phyloP scores from a whole-genome alignment of 2,113 vertebrate species.

The Geothlypis trichas region DNA sequence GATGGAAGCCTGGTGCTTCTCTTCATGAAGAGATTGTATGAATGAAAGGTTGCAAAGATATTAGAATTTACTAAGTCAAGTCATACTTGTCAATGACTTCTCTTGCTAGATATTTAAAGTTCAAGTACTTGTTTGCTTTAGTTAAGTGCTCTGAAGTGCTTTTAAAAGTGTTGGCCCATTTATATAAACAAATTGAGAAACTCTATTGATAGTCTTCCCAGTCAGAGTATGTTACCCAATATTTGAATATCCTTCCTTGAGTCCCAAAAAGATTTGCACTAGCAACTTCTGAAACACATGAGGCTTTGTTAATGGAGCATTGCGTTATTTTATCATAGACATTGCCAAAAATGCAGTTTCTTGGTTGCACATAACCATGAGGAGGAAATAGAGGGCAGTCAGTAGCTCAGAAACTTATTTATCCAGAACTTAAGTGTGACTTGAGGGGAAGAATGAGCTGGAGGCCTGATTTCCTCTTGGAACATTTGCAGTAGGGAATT shows the following conservation, averaged over 20 bases:
- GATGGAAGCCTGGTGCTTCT: not conserved
- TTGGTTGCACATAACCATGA: not conserved
- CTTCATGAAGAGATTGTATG: not conserved
- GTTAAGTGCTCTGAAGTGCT: slow-evolving; percentile 76
- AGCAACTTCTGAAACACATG: not conserved
- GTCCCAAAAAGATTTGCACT: not conserved
- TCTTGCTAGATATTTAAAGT: slow-evolving; percentile 75
- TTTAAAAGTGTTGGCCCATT: slow-evolving; percentile 60
- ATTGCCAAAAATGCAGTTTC: not conserved
- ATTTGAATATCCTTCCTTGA: slow-evolving; percentile 19
- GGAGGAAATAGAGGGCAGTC: not conserved
- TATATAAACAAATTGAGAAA: slow-evolving; percentile 74
- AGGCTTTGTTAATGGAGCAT: not conserved
- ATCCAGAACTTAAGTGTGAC: not conserved
- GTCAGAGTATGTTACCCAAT: slow-evolving; percentile 16
- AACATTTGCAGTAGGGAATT: not conserved
- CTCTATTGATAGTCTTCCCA: slow-evolving; percentile 42
- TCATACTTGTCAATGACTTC: slow-evolving; percentile 70
- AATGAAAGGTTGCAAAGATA: slow-evolving; percentile 36
- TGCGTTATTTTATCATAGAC: not conserved
- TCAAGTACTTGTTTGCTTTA: slow-evolving; percentile 77
- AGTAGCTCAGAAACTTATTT: slow-evolving; percentile 9
- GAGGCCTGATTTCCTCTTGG: not conserved
- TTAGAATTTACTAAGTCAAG: slow-evolving; percentile 51
- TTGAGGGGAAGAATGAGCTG: not conserved